Percentiles rank a stretch among this genome's conserved stretches.
Conservation (phyloP, 2,113 vertebrate genomes). For the Cyprinodon brontotheroides region DNA sequence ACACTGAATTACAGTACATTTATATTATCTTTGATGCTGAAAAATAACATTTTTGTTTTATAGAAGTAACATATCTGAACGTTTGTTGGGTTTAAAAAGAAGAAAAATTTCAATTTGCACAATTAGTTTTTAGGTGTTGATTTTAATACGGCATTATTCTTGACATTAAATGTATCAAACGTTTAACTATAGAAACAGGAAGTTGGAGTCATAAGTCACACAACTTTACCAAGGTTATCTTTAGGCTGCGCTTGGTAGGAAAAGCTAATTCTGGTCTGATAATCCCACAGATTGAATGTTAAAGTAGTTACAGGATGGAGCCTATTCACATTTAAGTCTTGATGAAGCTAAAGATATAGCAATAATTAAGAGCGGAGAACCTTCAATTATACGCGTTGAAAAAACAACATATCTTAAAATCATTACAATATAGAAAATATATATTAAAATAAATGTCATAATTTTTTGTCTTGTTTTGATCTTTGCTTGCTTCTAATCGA, state of each 20-base stretch:
- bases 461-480: background rate
- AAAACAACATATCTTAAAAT: slow-evolving; percentile 24
- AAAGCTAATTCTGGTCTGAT: slow-evolving; percentile 55
- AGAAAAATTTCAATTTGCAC: too few species aligned
- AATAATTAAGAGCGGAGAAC: background rate
- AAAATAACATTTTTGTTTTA: background rate
- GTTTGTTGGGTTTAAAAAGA: background rate
- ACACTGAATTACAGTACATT: background rate
- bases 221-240: slow-evolving; percentile 51
- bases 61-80: background rate
- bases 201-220: slow-evolving; percentile 25
- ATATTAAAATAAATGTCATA: slow-evolving; percentile 3
- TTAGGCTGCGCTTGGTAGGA: slow-evolving; percentile 58
- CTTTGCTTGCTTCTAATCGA: background rate
- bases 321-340: slow-evolving; percentile 20
- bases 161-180: fast-evolving
- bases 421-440: slow-evolving; percentile 19
- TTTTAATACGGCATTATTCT: background rate
- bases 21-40: background rate
- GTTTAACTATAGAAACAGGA: background rate
- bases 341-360: background rate
- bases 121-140: background rate
- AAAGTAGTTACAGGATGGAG: slow-evolving; percentile 33
- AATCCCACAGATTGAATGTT: slow-evolving; percentile 69
- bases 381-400: background rate